Base-by-base conservation (phyloP, 2,113 vertebrate genomes). In the Cephalopterus ornatus region DNA sequence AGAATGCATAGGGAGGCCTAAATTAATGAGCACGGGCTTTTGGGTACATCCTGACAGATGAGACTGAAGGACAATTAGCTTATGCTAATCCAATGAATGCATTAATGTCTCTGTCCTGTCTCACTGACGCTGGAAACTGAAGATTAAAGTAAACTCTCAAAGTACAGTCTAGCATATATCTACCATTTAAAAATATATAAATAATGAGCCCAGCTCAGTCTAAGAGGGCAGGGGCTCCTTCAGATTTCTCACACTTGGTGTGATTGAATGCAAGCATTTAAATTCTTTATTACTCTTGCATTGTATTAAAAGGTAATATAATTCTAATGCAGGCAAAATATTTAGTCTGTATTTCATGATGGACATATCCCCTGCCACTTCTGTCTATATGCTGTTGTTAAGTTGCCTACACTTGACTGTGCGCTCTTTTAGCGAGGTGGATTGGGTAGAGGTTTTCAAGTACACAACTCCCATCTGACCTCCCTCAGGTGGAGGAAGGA, bases 401-500 rank as follows among this genome's bases (percentile, higher is more conserved):
- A 65, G 26, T 33, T 62, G 42, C 33, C 37, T 63, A 1, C 0
- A 0, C 17, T n/a, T 58, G 65, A 30, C 12, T 35, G 12, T 3
- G 7, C 5, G 33, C 22, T 78, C 56, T 68, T 50, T 46, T 44
- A 47, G 63, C 0, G 0, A 55, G 19, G n/a, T 62, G n/a, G 65
- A 27, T 5, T 13, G 28, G 44, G 59, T 4, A 32, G 53, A 70
- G 26, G 28, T 35, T 90, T 80, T 67, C n/a, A 62, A 66, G 68
- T 28, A 80, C 63, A 41, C 46, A 33, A 10, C 37, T 92, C 82
- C n/a, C 18, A 56, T 49, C 55, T 66, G 67, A 85, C 58, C 33
- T 76, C 37, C 28, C 49, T 24, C 27, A 24, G 46, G 8, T 28
- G 61, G 22, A 67, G 19, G 42, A 75, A 79, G 30, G 59, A 50